Percentiles rank a stretch among this genome's conserved stretches.
Conservation (phyloP, 2,888 invertebrate species). For the Agrilus biguttatus region DNA sequence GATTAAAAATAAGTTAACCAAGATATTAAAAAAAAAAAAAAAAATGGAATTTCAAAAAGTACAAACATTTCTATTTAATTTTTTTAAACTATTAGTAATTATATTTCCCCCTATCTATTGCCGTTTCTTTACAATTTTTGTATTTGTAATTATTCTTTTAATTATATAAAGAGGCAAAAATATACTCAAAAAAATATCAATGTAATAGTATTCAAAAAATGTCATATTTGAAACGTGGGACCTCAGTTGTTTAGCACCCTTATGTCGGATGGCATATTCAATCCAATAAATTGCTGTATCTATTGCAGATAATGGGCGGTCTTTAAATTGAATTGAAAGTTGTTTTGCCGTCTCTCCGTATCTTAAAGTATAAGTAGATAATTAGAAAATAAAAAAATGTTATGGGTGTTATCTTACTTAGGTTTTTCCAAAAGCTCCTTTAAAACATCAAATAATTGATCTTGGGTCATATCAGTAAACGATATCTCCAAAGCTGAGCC, state of each 20-base stretch:
- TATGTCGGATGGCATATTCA: slow-evolving; percentile 10
- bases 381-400: slow-evolving; percentile 13
- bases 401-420: slow-evolving; percentile 35
- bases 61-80: too few species aligned
- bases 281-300: slow-evolving; percentile 12
- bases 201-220: slow-evolving; percentile 10
- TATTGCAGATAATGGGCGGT: slow-evolving; percentile 8
- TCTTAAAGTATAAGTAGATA: slow-evolving; percentile 1
- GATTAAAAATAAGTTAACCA: too few species aligned
- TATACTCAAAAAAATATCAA: slow-evolving; percentile 6
- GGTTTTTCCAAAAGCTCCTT: slow-evolving; percentile 20
- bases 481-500: slow-evolving; percentile 13
- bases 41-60: too few species aligned
- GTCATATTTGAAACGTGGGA: slow-evolving; percentile 8
- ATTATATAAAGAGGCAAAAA: background rate
- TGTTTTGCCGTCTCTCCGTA: slow-evolving; percentile 7
- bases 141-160: too few species aligned
- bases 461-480: slow-evolving; percentile 3
- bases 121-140: too few species aligned
- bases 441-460: slow-evolving; percentile 1
- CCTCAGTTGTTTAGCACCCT: slow-evolving; percentile 9
- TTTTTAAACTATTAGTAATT: too few species aligned
- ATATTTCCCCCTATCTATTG: too few species aligned
- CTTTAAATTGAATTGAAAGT: slow-evolving; percentile 8
- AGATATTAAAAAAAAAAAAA: too few species aligned